These are phyloP conservation scores for Norana najaformis DNA, from an alignment of 2,888 invertebrate genomes.

Conservation along the genomic window DNA sequence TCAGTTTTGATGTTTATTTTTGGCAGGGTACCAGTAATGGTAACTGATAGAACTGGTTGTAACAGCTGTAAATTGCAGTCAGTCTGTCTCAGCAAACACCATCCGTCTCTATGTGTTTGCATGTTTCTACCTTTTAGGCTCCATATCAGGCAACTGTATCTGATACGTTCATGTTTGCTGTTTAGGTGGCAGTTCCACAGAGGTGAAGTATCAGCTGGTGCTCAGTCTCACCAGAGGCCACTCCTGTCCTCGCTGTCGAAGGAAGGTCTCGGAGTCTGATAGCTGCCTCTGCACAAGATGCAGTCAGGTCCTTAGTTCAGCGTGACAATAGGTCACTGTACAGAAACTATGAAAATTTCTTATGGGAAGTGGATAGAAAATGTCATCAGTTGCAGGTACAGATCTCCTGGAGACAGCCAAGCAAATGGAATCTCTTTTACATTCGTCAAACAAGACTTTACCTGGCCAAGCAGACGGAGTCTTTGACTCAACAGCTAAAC, in stretches of 20 bases:
- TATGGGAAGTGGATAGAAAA: background rate
- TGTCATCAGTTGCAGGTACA: background rate
- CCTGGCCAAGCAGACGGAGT: too few species aligned
- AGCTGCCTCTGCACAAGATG: constrained; percentile 16
- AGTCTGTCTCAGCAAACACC: background rate
- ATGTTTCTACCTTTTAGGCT: background rate
- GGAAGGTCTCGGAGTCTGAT: constrained; percentile 1
- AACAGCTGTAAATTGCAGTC: background rate
- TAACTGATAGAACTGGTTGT: background rate
- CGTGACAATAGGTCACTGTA: background rate
- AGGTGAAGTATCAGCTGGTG: background rate
- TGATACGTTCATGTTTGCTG: background rate
- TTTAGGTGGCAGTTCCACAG: background rate
- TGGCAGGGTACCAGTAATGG: background rate
- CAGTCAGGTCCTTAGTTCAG: background rate
- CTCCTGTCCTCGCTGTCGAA: constrained; percentile 9
- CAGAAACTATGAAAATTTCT: background rate
- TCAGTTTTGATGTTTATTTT: too few species aligned
- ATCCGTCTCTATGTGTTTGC: background rate
- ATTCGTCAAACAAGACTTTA: too few species aligned
- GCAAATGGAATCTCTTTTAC: background rate
- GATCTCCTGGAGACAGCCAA: background rate
- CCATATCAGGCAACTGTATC: too few species aligned
- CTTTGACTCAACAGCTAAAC: background rate
- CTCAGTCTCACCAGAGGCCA: background rate